Base-by-base conservation (phyloP, 2,888 invertebrate genomes). In the Thymelicus acteon region DNA sequence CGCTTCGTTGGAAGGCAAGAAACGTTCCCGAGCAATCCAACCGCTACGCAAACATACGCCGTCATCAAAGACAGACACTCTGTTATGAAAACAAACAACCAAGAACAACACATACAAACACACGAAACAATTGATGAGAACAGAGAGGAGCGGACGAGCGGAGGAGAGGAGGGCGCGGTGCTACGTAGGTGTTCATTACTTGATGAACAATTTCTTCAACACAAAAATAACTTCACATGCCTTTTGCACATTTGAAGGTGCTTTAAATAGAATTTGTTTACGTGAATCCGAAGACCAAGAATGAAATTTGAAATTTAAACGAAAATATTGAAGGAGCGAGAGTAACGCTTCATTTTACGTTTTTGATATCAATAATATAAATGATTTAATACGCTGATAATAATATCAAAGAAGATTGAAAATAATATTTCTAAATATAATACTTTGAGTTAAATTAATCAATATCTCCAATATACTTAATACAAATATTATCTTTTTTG, bases 61-160 rank as follows among this genome's bases (percentile, higher is more conserved):
- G 82, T 87, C 89, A 88, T 91, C 92, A 91, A 91, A 92, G 89
- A 90, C 91, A 90, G 88, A 88, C 90, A 87, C 81, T 84, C 81
- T 84, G 82, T 91, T 92, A 92, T 91, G 91, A 93, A 92, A 93
- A 93, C 92, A 93, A 90, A 87, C 89, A 88, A 82, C 88, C 84
- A 81, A 84, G 86, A 90, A 87, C 88, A 92, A 92, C 89, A 90
- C 87, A 90, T 90, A 90, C 90, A 91, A 87, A 90, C 89, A 89
- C 80, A 84, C 82, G 85, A 88, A 89, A 92, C 92, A 93, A 92
- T 92, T 89, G 91, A 91, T 86, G 89, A 89, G 88, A 87, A 85
- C 82, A 82, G 82, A 80, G 79, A 77, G 82, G 75, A 79, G 75
- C 76, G 74, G 66, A 61, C 1, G 66, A 71, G 65, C 57, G n/a